A percentile compares a stretch with the other conserved stretches of the same genome.
Evolutionary conservation across 2,888 invertebrate genomes (phyloP).

Genomic region (Atethmia centrago): DNA sequence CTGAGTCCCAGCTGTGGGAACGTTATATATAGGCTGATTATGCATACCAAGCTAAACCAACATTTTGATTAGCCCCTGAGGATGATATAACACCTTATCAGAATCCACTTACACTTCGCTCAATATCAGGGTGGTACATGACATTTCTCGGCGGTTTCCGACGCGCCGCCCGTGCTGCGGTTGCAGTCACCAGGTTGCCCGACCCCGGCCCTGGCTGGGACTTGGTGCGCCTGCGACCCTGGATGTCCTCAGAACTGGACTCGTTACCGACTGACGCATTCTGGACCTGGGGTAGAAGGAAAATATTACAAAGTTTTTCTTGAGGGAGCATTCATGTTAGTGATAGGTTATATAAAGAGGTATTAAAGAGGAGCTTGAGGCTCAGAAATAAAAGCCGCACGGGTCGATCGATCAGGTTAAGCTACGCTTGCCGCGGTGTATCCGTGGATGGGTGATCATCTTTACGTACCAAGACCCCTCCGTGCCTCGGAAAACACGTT

Average conservation of each 20-base stretch:
- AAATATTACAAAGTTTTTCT: neutral
- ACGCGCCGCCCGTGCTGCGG: slow-evolving; percentile 80
- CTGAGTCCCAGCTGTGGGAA: no score
- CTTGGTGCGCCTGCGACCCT: slow-evolving; percentile 79
- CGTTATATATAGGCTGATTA: no score
- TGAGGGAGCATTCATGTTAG: no score
- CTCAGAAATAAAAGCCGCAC: no score
- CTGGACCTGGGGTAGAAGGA: slow-evolving; percentile 72
- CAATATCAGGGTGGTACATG: slow-evolving; percentile 82
- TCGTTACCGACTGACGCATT: slow-evolving; percentile 75
- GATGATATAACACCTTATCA: neutral
- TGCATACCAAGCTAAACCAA: neutral
- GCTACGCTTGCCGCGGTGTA: no score
- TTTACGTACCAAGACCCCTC: no score
- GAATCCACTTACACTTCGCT: slow-evolving; percentile 73
- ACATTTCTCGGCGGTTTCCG: slow-evolving; percentile 79
- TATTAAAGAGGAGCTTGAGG: no score
- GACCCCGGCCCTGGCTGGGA: slow-evolving; percentile 85
- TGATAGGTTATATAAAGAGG: no score
- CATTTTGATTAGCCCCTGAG: neutral
- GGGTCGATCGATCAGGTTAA: no score
- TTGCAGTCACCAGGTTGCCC: slow-evolving; percentile 80
- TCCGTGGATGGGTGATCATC: no score
- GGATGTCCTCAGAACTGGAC: slow-evolving; percentile 66
- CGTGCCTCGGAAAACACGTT: no score